Conservation (phyloP, 2,888 invertebrate genomes). For the Oxyteleia sp. region DNA sequence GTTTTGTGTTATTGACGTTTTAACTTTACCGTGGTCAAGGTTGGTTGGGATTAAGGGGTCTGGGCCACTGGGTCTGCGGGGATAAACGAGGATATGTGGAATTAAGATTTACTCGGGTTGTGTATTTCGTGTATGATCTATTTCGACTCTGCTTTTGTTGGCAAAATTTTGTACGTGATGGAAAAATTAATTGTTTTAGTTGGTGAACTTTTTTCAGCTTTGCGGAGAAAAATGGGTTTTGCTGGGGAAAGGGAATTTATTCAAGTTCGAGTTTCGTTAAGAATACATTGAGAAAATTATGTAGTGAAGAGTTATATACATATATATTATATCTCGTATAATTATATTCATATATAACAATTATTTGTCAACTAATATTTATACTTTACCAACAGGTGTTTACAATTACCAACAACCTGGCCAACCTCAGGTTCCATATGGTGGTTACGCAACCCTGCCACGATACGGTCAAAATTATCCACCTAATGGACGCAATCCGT, state of each 20-base stretch:
- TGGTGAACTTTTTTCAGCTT: not conserved
- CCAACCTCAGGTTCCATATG: slow-evolving; percentile 79
- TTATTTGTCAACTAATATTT: slow-evolving; percentile 1
- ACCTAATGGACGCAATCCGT: slow-evolving; percentile 79
- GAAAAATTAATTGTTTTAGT: slow-evolving; percentile 17
- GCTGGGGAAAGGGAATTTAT: too few relatives aligned
- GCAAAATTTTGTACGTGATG: slow-evolving; percentile 3
- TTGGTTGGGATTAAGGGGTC: not conserved
- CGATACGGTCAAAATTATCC: slow-evolving; percentile 80
- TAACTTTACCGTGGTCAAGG: slow-evolving; percentile 9
- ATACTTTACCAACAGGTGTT: slow-evolving; percentile 69
- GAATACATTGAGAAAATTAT: too few relatives aligned
- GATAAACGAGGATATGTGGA: not conserved
- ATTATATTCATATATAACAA: not conserved
- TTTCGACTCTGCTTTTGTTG: too few relatives aligned
- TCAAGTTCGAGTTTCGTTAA: too few relatives aligned
- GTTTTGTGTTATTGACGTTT: slow-evolving; percentile 20
- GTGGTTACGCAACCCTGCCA: slow-evolving; percentile 83
- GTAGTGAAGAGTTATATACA: too few relatives aligned
- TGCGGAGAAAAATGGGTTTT: not conserved
- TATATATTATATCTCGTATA: too few relatives aligned
- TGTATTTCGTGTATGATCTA: too few relatives aligned
- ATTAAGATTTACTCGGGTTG: not conserved
- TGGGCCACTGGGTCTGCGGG: not conserved
- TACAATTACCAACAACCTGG: slow-evolving; percentile 81